A percentile compares a stretch with the other conserved stretches of the same genome.
These are phyloP conservation scores for Sebastes goodei DNA, from an alignment of 2,797 vertebrate species.

Conservation along the genomic window DNA sequence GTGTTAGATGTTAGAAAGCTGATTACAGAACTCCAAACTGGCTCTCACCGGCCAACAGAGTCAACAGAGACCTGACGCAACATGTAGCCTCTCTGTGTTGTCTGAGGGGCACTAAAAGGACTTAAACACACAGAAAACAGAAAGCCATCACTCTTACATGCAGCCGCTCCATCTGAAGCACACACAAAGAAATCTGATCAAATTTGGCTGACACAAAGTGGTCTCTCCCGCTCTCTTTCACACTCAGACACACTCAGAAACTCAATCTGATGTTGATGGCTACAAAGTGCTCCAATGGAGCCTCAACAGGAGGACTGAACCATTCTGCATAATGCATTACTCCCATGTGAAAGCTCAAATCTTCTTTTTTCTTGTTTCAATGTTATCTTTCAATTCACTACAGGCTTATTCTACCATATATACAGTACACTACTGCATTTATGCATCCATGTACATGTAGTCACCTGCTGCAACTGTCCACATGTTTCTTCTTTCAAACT, in stretches of 20 bases:
- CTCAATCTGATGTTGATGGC: conserved; percentile 51
- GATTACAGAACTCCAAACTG: conserved; percentile 5
- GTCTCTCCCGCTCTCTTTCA: background rate
- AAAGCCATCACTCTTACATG: background rate
- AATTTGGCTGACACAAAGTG: conserved; percentile 20
- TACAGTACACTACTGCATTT: background rate
- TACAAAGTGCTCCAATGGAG: conserved; percentile 53
- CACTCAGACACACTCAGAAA: conserved; percentile 39
- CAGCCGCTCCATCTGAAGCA: background rate
- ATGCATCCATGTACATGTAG: background rate
- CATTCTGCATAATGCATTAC: conserved; percentile 14
- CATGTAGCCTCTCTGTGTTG: conserved; percentile 10
- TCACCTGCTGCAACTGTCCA: background rate
- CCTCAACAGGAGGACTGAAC: background rate
- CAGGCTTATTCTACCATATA: background rate
- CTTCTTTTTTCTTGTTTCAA: background rate
- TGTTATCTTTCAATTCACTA: background rate
- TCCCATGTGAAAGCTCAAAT: conserved; percentile 5
- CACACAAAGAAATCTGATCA: conserved; percentile 21
- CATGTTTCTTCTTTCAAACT: background rate
- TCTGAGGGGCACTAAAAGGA: conserved; percentile 24
- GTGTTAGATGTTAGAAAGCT: conserved; percentile 1
- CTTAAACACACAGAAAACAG: conserved; percentile 3
- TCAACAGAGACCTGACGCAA: conserved; percentile 48
- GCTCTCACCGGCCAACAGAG: conserved; percentile 14